Percentiles rank a stretch among this genome's conserved stretches.
Evolutionary conservation across 2,797 vertebrate species (phyloP).

Genomic region (Neosilurus mollespiculum): DNA sequence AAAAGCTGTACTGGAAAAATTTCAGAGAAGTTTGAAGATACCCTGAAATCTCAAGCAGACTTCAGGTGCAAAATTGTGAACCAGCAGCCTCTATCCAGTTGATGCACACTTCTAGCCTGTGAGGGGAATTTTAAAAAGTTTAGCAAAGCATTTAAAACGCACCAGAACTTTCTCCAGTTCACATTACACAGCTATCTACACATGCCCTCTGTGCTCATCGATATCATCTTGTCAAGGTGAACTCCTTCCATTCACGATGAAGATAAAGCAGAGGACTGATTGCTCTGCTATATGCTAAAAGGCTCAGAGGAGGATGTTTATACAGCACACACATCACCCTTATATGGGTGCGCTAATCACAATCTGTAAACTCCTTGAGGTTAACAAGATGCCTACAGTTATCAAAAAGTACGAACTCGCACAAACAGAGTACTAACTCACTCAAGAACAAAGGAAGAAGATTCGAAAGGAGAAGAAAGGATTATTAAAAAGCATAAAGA

Average conservation of each 20-base stretch:
- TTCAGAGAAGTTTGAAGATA: not conserved
- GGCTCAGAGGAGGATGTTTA: not conserved
- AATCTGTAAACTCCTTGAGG: constrained; percentile 8
- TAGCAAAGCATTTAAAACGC: not conserved
- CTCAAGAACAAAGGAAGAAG: not conserved
- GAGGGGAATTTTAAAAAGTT: not conserved
- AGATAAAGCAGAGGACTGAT: constrained; percentile 3
- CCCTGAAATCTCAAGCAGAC: not conserved
- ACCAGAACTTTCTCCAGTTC: not conserved
- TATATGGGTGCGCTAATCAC: not conserved
- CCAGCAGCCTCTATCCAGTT: not conserved
- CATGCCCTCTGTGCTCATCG: not conserved
- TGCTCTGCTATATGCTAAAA: constrained; percentile 32
- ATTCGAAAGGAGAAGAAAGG: not conserved
- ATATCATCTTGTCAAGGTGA: constrained; percentile 5
- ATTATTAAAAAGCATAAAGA: constrained; percentile 1
- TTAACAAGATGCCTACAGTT: constrained; percentile 32
- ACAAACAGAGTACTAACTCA: constrained; percentile 1
- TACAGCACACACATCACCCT: constrained; percentile 12
- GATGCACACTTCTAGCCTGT: not conserved
- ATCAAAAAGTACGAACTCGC: constrained; percentile 14
- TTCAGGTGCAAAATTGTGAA: not conserved
- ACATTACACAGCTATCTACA: not conserved
- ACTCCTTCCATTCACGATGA: not conserved
- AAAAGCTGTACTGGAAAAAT: not conserved